A percentile compares a stretch with the other conserved stretches of the same genome.
phyloP scores from a whole-genome alignment of 2,113 vertebrate species.

The Telmatochromis sp. region DNA sequence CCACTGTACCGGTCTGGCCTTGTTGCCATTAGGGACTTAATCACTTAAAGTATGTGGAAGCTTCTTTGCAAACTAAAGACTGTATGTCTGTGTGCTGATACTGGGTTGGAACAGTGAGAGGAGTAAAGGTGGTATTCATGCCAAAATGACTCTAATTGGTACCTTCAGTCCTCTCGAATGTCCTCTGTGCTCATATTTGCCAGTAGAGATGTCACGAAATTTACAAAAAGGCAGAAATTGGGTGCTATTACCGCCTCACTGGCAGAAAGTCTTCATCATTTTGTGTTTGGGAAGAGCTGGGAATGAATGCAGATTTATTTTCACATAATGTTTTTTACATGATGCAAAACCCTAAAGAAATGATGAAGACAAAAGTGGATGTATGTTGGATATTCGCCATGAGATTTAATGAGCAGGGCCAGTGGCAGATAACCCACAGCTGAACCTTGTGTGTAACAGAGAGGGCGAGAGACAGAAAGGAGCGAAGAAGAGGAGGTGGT shows the following conservation, averaged over 20 bases:
- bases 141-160: not conserved
- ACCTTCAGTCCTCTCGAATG: not conserved
- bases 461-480: slow-evolving; percentile 22
- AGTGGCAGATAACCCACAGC: slow-evolving; percentile 35
- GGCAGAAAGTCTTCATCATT: not conserved
- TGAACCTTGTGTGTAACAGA: slow-evolving; percentile 41
- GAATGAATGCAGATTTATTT: not conserved
- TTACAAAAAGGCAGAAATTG: not conserved
- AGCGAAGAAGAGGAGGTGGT: not conserved
- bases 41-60: slow-evolving; percentile 8
- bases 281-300: not conserved
- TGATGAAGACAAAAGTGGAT: not conserved
- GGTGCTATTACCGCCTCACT: not conserved
- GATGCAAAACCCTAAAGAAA: not conserved
- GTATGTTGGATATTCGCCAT: not conserved
- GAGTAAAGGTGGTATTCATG: not conserved
- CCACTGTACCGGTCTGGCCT: not conserved
- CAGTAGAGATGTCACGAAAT: not conserved
- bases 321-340: not conserved
- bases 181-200: not conserved
- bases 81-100: not conserved
- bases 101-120: not conserved
- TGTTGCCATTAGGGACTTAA: not conserved
- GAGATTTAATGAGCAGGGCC: slow-evolving; percentile 12
- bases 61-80: slow-evolving; percentile 3